phyloP scores from a whole-genome alignment of 2,888 invertebrate species.

The Thysanoteuthis rhombus region DNA sequence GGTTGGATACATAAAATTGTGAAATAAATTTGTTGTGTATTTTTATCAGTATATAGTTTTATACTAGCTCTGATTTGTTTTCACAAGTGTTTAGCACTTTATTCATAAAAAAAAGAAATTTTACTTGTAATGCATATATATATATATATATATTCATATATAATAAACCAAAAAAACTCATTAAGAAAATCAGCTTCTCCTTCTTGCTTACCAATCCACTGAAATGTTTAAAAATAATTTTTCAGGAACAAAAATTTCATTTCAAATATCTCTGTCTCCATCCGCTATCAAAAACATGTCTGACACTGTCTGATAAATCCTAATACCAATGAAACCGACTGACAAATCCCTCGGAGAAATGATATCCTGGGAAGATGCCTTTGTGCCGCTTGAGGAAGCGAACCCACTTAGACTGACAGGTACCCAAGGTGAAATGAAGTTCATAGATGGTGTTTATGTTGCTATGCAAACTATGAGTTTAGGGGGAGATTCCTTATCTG shows the following conservation, averaged over 20 bases:
- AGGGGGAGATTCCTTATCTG: neutral
- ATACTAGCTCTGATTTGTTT: too few relatives aligned
- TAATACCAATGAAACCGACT: neutral
- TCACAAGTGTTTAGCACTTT: too few relatives aligned
- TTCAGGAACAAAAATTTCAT: neutral
- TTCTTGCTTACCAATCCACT: neutral
- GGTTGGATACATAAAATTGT: too few relatives aligned
- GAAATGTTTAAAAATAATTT: neutral
- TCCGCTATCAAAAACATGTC: neutral
- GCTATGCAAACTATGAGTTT: neutral
- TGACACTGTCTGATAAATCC: neutral
- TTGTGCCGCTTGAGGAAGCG: neutral
- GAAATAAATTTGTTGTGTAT: too few relatives aligned
- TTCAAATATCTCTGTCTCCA: neutral
- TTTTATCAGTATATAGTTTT: too few relatives aligned
- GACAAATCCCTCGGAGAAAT: neutral
- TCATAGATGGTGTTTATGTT: neutral
- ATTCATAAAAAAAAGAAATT: too few relatives aligned
- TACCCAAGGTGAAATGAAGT: conserved; percentile 12
- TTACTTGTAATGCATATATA: neutral
- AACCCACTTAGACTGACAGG: neutral
- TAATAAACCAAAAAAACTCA: neutral
- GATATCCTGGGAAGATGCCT: neutral
- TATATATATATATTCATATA: neutral
- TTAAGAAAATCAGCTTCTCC: neutral